Evolutionary conservation across 2,888 invertebrate genomes (phyloP).

Genomic region (Pandemis cinnamomeana): DNA sequence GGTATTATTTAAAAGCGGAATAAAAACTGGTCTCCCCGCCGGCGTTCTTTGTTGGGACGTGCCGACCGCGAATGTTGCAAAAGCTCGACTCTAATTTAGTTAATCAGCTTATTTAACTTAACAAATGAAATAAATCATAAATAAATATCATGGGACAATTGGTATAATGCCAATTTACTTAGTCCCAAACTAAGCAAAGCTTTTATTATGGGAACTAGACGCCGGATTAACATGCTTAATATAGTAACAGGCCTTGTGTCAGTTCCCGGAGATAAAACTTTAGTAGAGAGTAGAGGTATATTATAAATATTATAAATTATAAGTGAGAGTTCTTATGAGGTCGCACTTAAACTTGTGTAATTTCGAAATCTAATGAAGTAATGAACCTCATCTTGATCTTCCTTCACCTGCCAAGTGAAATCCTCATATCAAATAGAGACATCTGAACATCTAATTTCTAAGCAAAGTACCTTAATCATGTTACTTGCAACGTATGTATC

Average conservation of each 20-base stretch:
- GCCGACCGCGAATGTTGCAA: constrained; percentile 51
- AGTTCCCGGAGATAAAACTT: too few relatives aligned
- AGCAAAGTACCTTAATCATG: neutral
- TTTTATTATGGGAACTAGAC: too few relatives aligned
- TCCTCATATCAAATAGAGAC: neutral
- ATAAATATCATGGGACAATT: too few relatives aligned
- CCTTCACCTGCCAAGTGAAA: neutral
- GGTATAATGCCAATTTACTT: too few relatives aligned
- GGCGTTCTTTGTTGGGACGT: constrained; percentile 65
- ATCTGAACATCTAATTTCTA: neutral
- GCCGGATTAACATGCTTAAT: too few relatives aligned
- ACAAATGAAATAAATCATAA: neutral
- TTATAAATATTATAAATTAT: neutral
- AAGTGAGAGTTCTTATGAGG: neutral
- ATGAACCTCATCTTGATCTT: neutral
- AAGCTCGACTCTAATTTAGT: constrained; percentile 60
- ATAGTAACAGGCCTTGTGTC: too few relatives aligned
- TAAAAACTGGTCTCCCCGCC: constrained; percentile 66
- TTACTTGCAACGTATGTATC: neutral
- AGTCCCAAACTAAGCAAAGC: too few relatives aligned
- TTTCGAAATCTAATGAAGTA: neutral
- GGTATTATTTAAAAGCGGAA: constrained; percentile 61
- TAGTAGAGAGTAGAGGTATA: too few relatives aligned
- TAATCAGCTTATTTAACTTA: constrained; percentile 55
- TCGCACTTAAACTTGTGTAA: neutral